Percentiles rank a stretch among this genome's conserved stretches.
These are phyloP conservation scores for Tigriopus californicus DNA, from an alignment of 2,888 invertebrate genomes.

Conservation along the genomic window DNA sequence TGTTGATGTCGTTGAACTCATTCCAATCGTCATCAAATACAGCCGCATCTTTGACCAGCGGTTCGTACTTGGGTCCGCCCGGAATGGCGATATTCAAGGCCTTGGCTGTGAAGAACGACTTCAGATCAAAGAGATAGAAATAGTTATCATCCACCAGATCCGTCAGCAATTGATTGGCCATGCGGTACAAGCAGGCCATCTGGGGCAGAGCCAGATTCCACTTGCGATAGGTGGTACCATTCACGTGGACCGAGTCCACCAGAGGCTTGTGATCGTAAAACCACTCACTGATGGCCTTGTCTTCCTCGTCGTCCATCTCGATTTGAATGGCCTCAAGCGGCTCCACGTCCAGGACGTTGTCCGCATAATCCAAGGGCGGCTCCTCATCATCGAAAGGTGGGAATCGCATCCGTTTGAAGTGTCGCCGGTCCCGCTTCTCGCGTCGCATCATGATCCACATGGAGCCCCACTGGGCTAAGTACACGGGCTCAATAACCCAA, in stretches of 20 bases:
- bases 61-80: slow-evolving; percentile 98
- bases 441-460: slow-evolving; percentile 99
- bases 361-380: slow-evolving; percentile 96
- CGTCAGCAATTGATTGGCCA: slow-evolving; percentile 91
- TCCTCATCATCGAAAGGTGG: slow-evolving; percentile 99
- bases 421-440: slow-evolving; percentile 92
- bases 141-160: slow-evolving; percentile 97
- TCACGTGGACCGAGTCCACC: slow-evolving; percentile 63
- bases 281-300: slow-evolving; percentile 63
- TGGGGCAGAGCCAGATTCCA: slow-evolving; percentile 93
- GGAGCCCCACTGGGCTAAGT: slow-evolving; percentile 98
- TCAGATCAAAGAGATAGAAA: slow-evolving; percentile 95
- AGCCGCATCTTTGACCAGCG: slow-evolving; percentile 76
- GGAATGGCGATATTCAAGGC: slow-evolving; percentile 99
- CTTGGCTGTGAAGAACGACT: slow-evolving; percentile 99
- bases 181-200: slow-evolving; percentile 89
- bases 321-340: slow-evolving; percentile 97
- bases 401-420: slow-evolving; percentile 98
- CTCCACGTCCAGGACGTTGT: slow-evolving; percentile 96
- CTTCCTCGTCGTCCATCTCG: slow-evolving; percentile 88
- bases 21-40: slow-evolving; percentile 92
- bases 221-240: slow-evolving; percentile 86
- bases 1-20: slow-evolving; percentile 99
- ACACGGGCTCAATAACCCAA: slow-evolving; percentile 97
- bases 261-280: slow-evolving; percentile 93